These are phyloP conservation scores for Pseudochirops corinnae DNA, from an alignment of 2,797 vertebrate genomes.

Conservation along the genomic window DNA sequence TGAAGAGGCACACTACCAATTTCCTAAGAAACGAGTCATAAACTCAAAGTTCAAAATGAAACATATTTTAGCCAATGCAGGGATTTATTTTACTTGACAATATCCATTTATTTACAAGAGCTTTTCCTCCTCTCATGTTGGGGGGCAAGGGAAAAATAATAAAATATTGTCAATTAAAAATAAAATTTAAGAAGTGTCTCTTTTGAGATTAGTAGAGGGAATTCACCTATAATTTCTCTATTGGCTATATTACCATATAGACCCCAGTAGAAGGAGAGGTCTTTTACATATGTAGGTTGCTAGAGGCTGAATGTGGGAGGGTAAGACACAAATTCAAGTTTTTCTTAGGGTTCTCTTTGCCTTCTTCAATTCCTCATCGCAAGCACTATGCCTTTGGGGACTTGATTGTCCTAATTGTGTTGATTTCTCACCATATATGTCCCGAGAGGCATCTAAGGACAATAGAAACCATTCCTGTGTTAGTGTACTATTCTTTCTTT, in stretches of 20 bases:
- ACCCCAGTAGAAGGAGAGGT: background rate
- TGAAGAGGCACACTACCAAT: background rate
- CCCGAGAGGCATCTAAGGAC: background rate
- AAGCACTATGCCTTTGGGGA: background rate
- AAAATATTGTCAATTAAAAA: background rate
- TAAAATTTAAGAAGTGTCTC: background rate
- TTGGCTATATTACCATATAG: background rate
- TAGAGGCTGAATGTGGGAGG: background rate
- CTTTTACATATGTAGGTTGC: background rate
- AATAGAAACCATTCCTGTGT: background rate
- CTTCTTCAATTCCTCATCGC: background rate
- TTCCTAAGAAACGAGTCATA: background rate
- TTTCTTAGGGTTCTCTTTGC: background rate
- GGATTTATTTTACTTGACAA: background rate
- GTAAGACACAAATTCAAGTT: background rate
- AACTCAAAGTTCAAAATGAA: background rate
- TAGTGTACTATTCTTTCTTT: background rate
- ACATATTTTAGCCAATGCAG: background rate
- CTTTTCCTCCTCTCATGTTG: background rate
- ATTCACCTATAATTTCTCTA: background rate
- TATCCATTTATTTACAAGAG: background rate
- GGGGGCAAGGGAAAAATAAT: background rate
- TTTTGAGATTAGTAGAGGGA: background rate
- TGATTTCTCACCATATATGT: background rate
- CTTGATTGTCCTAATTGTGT: background rate